Conservation (phyloP, 2,888 invertebrate genomes). For the Lithodes maja region DNA sequence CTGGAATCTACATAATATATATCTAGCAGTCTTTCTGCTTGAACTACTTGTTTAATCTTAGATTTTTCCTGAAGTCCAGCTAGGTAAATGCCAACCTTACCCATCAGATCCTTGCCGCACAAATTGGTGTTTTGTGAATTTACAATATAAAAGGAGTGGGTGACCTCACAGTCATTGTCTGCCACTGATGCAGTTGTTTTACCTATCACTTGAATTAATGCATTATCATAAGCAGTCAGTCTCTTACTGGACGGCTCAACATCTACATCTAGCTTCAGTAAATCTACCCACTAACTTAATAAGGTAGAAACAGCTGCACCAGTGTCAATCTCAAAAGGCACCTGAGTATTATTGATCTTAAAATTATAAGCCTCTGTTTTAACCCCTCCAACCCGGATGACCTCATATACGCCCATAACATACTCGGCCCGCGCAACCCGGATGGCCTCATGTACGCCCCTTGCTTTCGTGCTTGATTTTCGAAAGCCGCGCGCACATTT, state of each 20-base stretch:
- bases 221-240: conserved; percentile 17
- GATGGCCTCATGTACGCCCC: no score
- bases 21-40: no score
- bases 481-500: no score
- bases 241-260: conserved; percentile 17
- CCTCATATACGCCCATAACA: no score
- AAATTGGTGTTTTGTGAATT: conserved; percentile 1
- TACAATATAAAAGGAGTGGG: conserved; percentile 19
- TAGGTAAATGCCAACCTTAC: neutral
- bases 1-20: no score
- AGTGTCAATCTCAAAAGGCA: conserved; percentile 25
- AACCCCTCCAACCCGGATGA: no score
- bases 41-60: no score
- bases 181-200: conserved; percentile 13
- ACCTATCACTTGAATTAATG: conserved; percentile 3
- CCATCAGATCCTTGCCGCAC: conserved; percentile 21
- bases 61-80: no score
- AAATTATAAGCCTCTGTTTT: neutral
- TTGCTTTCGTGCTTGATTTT: no score
- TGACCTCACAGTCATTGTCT: neutral
- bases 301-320: conserved; percentile 28
- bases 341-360: neutral
- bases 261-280: conserved; percentile 1
- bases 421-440: no score
- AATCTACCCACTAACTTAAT: neutral